Evolutionary conservation across 2,888 invertebrate species (phyloP).

Genomic region (Melinaea menophilus): DNA sequence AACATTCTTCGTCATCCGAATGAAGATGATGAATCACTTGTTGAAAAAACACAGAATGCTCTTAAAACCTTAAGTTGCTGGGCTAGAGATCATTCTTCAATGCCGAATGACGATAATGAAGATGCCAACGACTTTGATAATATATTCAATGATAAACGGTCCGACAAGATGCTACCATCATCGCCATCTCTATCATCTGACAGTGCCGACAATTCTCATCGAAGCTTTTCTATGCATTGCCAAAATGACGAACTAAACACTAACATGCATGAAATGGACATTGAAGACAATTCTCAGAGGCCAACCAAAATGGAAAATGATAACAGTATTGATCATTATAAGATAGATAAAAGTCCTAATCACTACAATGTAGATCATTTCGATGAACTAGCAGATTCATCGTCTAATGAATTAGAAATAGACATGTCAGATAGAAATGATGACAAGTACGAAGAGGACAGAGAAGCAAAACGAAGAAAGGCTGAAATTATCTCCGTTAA

Average conservation of each 20-base stretch:
- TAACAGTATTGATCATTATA: conserved; percentile 59
- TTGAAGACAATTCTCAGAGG: conserved; percentile 36
- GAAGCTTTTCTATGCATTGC: conserved; percentile 78
- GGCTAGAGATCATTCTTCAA: conserved; percentile 82
- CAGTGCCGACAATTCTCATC: conserved; percentile 80
- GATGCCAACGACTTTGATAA: conserved; percentile 90
- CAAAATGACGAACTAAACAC: conserved; percentile 47
- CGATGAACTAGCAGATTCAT: conserved; percentile 86
- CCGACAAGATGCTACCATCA: conserved; percentile 81
- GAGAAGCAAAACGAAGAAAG: conserved; percentile 71
- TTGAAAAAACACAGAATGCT: conserved; percentile 92
- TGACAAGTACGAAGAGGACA: conserved; percentile 80
- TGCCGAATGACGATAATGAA: conserved; percentile 84
- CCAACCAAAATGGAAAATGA: conserved; percentile 47
- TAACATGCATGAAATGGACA: conserved; percentile 43
- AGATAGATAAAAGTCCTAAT: conserved; percentile 72
- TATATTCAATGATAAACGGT: conserved; percentile 89
- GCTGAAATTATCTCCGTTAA: conserved; percentile 70
- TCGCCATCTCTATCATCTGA: conserved; percentile 80
- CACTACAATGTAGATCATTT: conserved; percentile 86
- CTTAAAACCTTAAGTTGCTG: conserved; percentile 91
- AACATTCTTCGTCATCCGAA: conserved; percentile 57
- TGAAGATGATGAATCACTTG: conserved; percentile 89
- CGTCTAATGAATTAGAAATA: conserved; percentile 87
- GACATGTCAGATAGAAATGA: conserved; percentile 85